Base-by-base conservation (phyloP, 2,888 invertebrate genomes). In the Muscina levida region DNA sequence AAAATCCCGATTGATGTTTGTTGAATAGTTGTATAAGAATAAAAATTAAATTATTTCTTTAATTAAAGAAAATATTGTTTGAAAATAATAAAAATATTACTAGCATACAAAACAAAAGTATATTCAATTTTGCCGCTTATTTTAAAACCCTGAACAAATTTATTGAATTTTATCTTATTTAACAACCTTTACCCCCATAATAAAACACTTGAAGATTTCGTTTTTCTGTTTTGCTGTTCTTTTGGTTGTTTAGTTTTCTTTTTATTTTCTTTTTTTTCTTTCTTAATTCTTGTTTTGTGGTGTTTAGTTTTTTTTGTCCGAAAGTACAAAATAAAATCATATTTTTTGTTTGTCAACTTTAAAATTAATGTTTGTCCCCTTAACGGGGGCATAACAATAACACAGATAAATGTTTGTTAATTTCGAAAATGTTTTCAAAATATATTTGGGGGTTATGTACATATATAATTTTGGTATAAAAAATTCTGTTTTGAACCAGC, bases 301-400 rank as follows among this genome's bases (percentile, higher is more conserved):
- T 59, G 10, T 59, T 19, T 57, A 6, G 57, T 13, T 77, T 76
- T 13, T 77, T 76, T 73, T 70, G 65, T 37, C 72, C 46, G 72
- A 81, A 77, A 81, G 81, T 81, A 81, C 81, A 81, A 81, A 81
- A 77, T 81, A 80, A 80, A 80, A 48, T 80, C 80, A 31, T 73
- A 72, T 57, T 80, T 76, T 76, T 62, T 78, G 75, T 51, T 46
- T 1, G 48, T 48, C 48, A 48, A 19, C n/a, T 48, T 53, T 53
- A 31, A 5, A 31, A 31, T 31, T 31, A 53, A 53, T 53, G 22
- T 44, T 53, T 8, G 22, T n/a, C n/a, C n/a, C n/a, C n/a, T n/a
- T n/a, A n/a, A n/a, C n/a, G n/a, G n/a, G n/a, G n/a, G n/a, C n/a
- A 53, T 53, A 53, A 53, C 22, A 81, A 80, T 81, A 81, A 71